Base-by-base conservation (phyloP, 2,797 vertebrate genomes). In the Esox masquinongy region DNA sequence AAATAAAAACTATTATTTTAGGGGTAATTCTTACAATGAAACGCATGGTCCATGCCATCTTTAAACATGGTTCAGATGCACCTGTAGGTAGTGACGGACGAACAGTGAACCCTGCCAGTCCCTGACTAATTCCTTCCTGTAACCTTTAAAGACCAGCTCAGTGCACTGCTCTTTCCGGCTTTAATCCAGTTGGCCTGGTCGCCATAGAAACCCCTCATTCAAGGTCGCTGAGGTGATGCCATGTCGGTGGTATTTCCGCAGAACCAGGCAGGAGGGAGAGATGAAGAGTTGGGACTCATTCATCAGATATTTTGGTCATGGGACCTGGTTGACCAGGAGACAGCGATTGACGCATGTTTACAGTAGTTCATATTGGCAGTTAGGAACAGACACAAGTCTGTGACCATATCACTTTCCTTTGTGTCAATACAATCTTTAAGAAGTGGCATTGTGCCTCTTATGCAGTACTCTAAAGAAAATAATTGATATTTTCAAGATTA, bases 151-250 rank as follows among this genome's bases (percentile, higher is more conserved):
- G 24, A 39, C 66, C 26, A 12, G 63, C 29, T 29, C 24, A 29
- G 17, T 5, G 31, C 2, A 15, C 24, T 34, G 26, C 12, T 1
- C 51, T 5, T 8, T 1, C 43, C 24, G 17, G 14, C 6, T 7
- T n/a, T 24, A 49, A 6, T 2, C n/a, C 4, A 39, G 43, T 51
- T 19, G 6, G 63, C 80, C 76, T 74, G 69, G 79, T 88, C 19
- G 19, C 85, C 73, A 5, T 26, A 72, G 82, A 11, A 79, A 84
- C 78, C 26, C 19, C 22, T 85, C 74, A 59, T 79, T 43, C 80
- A 88, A 83, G 83, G 85, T 31, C 64, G 8, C 36, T 67, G 36
- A 67, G 17, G 39, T 50, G 56, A 61, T 47, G 43, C 43, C 12
- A 31, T n/a, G 19, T 73, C 19, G 2, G 63, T 66, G 26, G 56